Percentiles rank a stretch among this genome's conserved stretches.
phyloP scores from a whole-genome alignment of 2,888 invertebrate genomes.

The Perizoma affinitatum region DNA sequence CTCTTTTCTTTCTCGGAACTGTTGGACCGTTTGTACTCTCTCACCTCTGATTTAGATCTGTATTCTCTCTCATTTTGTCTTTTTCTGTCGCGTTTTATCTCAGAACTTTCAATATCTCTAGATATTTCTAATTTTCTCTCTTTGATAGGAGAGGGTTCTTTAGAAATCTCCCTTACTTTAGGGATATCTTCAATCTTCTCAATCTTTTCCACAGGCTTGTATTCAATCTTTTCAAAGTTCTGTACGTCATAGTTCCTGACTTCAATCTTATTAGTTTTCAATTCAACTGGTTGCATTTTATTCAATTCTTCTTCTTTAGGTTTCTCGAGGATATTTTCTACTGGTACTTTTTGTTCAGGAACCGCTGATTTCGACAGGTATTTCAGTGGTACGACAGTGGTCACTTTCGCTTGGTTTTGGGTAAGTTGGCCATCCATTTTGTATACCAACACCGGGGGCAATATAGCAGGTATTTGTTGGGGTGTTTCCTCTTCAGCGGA shows the following conservation, averaged over 20 bases:
- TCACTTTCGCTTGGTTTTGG: conserved; percentile 52
- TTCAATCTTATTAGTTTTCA: conserved; percentile 38
- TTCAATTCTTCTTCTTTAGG: conserved; percentile 31
- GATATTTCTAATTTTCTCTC: conserved; percentile 18
- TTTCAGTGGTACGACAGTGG: conserved; percentile 41
- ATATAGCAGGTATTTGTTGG: not conserved
- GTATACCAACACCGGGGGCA: conserved; percentile 60
- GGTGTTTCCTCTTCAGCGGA: conserved; percentile 15
- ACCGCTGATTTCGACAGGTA: conserved; percentile 31
- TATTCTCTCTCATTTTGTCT: conserved; percentile 53
- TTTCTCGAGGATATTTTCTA: conserved; percentile 36
- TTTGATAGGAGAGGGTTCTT: conserved; percentile 25
- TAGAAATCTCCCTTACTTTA: conserved; percentile 38
- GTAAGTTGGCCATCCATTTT: conserved; percentile 61
- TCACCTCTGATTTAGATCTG: conserved; percentile 55
- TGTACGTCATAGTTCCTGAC: conserved; percentile 32
- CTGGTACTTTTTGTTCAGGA: conserved; percentile 27
- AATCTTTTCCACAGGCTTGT: not conserved
- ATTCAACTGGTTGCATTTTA: conserved; percentile 30
- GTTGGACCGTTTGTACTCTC: conserved; percentile 49
- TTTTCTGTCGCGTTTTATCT: conserved; percentile 52
- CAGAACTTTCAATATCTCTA: conserved; percentile 39
- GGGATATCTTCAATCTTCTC: conserved; percentile 26
- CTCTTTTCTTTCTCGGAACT: conserved; percentile 48
- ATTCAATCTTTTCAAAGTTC: conserved; percentile 28